These are phyloP conservation scores for Allygus modestus DNA, from an alignment of 2,888 invertebrate genomes.

Conservation along the genomic window DNA sequence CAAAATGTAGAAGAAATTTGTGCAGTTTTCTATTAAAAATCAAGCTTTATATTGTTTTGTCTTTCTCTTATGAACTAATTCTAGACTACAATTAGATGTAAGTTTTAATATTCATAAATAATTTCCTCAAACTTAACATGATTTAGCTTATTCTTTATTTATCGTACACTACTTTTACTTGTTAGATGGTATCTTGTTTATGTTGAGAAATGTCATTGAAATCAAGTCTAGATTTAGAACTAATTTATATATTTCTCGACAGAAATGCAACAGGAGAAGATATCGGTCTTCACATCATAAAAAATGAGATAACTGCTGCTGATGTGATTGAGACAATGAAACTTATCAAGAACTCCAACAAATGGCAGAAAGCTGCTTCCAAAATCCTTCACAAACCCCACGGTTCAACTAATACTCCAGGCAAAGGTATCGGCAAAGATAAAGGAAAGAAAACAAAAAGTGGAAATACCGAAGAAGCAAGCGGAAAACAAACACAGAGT, in stretches of 20 bases:
- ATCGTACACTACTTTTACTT: too few species aligned
- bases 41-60: too few species aligned
- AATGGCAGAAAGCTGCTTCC: constrained; percentile 42
- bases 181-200: too few species aligned
- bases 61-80: too few species aligned
- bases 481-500: not conserved
- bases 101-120: too few species aligned
- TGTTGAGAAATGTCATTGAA: too few species aligned
- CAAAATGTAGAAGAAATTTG: too few species aligned
- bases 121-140: too few species aligned
- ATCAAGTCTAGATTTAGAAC: too few species aligned
- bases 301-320: constrained; percentile 15
- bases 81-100: too few species aligned
- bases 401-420: not conserved
- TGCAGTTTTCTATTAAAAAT: too few species aligned
- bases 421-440: not conserved
- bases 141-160: too few species aligned
- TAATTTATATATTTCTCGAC: not conserved
- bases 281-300: constrained; percentile 18
- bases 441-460: not conserved
- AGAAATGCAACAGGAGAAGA: constrained; percentile 49
- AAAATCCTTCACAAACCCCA: not conserved
- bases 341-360: constrained; percentile 4
- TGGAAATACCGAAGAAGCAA: not conserved
- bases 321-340: constrained; percentile 33